Evolutionary conservation across 1,140 invertebrate species (phyloP), one percentile per base, ranked within the genome.

Genomic region (Ceratina japonica): DNA sequence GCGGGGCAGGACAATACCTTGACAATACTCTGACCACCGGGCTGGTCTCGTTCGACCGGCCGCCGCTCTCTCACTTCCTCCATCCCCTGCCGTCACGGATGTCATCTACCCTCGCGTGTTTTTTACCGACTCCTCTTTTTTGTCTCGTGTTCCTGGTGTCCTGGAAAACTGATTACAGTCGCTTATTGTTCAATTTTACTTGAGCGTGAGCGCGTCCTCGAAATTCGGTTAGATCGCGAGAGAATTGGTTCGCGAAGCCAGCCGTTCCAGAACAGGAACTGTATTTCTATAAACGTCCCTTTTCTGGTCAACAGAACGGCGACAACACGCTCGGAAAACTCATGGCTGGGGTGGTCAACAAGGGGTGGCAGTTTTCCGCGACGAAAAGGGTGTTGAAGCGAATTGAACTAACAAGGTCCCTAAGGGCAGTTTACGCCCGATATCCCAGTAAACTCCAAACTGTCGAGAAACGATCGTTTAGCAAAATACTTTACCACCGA

Each of bases 401-500:
- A 89, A 87, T 87, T 86, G 86, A 88, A 90, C 89, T 92, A 92
- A 92, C 90, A 92, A 92, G 91, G 80, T 92, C 91, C 91, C 91
- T 75, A 66, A 88, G 91, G 91, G 83, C 90, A 91, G 89, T 91
- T 92, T 92, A 91, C 86, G 88, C 81, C 84, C 86, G 86, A 88
- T 90, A 87, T 90, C 86, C 82, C 78, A 80, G 87, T 88, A 89
- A 89, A 91, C 83, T 86, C 77, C 73, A 86, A 89, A 90, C 84
- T 85, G 68, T 75, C 71, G 73, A 51, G 74, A 79, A 71, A 82
- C 76, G 79, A 84, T 84, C 81, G 79, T 85, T 87, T 80, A 69
- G 84, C 79, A 86, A 73, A 83, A 81, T 86, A 49, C 70, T 58
- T 71, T 66, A 64, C 44, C 62, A 37, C 10, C 16, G 16, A n/a